Conservation (phyloP, 2,113 vertebrate species). For the Actinemys pallida region DNA sequence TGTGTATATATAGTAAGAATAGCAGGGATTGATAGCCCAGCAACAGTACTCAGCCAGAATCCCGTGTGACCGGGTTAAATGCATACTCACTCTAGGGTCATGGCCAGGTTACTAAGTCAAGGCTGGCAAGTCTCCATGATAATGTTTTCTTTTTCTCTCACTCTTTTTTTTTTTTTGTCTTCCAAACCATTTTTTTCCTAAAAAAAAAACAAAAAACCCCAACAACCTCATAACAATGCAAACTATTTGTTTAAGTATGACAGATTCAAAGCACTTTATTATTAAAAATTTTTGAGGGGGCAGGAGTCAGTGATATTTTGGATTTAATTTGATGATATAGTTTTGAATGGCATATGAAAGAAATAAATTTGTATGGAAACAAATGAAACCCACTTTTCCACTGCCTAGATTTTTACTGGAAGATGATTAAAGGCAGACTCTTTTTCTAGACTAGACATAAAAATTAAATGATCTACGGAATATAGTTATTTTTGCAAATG, state of each 20-base stretch:
- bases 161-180: conserved; percentile 19
- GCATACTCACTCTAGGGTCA: conserved; percentile 82
- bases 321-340: conserved; percentile 65
- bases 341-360: conserved; percentile 74
- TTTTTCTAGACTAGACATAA: conserved; percentile 73
- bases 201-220: neutral
- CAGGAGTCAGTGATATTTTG: conserved; percentile 54
- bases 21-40: conserved; percentile 74
- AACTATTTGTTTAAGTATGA: conserved; percentile 62
- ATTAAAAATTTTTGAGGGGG: conserved; percentile 29
- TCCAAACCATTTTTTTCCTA: conserved; percentile 53
- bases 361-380: conserved; percentile 70
- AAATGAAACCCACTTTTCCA: conserved; percentile 68
- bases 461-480: conserved; percentile 75
- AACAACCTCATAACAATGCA: conserved; percentile 60
- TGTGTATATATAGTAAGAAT: conserved; percentile 76
- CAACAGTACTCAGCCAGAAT: conserved; percentile 74
- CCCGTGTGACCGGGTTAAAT: conserved; percentile 79
- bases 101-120: conserved; percentile 83
- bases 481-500: conserved; percentile 59
- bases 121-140: conserved; percentile 70
- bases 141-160: conserved; percentile 74
- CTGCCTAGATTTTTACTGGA: conserved; percentile 71
- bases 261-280: conserved; percentile 61
- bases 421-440: conserved; percentile 83